phyloP scores from a whole-genome alignment of 1,140 invertebrate genomes.

The Macrotrachela quadricornifera region DNA sequence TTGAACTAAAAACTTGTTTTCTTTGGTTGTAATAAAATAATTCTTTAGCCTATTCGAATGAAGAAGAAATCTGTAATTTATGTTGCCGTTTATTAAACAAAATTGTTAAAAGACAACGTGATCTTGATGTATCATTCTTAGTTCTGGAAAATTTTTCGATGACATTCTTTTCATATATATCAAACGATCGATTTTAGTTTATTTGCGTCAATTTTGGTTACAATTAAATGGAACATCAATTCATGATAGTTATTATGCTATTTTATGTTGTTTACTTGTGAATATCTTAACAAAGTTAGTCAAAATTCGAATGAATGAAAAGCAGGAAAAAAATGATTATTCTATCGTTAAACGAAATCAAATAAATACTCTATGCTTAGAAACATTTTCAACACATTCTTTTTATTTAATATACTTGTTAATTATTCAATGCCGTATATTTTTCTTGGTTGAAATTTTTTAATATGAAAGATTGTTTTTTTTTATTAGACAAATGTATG shows the following conservation, averaged over 20 bases:
- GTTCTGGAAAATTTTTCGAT: not conserved
- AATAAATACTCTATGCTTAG: constrained; percentile 19
- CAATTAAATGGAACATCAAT: too few relatives aligned
- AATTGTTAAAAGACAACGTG: not conserved
- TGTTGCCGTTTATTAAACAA: not conserved
- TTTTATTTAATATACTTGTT: constrained; percentile 50
- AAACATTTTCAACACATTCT: constrained; percentile 46
- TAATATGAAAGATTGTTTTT: constrained; percentile 3
- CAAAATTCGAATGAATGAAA: too few relatives aligned
- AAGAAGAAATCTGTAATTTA: not conserved
- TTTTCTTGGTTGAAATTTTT: not conserved
- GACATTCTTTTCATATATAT: too few relatives aligned
- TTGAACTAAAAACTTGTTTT: too few relatives aligned
- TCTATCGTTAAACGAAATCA: constrained; percentile 10
- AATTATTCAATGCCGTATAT: constrained; percentile 29
- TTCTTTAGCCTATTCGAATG: not conserved
- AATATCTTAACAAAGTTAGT: too few relatives aligned
- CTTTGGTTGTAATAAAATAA: too few relatives aligned
- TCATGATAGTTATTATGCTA: too few relatives aligned
- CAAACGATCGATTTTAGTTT: not conserved
- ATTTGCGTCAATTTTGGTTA: not conserved
- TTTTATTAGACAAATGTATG: constrained; percentile 14
- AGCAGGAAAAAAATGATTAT: too few relatives aligned
- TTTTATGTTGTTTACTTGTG: too few relatives aligned
- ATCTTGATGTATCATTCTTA: not conserved